Conservation (phyloP, 2,797 vertebrate species). For the Gallinago solitaria region DNA sequence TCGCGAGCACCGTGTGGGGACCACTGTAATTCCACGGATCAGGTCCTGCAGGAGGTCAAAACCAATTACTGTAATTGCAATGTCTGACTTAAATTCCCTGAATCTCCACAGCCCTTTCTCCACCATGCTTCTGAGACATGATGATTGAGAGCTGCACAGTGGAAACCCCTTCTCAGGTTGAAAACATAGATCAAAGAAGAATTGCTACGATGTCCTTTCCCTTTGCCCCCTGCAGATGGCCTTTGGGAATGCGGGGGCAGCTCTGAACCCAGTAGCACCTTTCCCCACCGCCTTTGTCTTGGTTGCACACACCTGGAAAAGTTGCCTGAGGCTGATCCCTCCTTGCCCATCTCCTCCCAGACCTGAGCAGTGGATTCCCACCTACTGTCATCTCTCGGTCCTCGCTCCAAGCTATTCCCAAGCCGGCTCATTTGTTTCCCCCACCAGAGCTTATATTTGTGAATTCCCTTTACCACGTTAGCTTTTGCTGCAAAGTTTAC, state of each 20-base stretch:
- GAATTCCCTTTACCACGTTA: neutral
- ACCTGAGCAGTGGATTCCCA: neutral
- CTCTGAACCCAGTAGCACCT: accelerated
- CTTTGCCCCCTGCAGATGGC: neutral
- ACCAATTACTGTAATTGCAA: slow-evolving; percentile 52
- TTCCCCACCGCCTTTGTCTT: neutral
- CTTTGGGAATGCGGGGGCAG: neutral
- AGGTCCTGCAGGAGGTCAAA: slow-evolving; percentile 48
- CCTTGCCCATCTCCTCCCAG: neutral
- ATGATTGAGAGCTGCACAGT: neutral
- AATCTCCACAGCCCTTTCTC: neutral
- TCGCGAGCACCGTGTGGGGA: accelerated
- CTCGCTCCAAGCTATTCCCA: neutral
- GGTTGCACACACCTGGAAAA: accelerated
- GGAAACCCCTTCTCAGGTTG: neutral
- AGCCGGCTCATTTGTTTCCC: accelerated
- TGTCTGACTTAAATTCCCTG: slow-evolving; percentile 25
- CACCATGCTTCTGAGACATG: neutral
- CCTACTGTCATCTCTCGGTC: accelerated
- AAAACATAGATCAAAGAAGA: neutral
- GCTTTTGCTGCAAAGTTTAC: neutral
- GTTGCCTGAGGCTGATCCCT: neutral
- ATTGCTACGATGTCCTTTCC: neutral
- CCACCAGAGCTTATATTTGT: accelerated
- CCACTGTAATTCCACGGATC: neutral